Base-by-base conservation (phyloP, 2,113 vertebrate genomes). In the Pygoscelis adeliae region DNA sequence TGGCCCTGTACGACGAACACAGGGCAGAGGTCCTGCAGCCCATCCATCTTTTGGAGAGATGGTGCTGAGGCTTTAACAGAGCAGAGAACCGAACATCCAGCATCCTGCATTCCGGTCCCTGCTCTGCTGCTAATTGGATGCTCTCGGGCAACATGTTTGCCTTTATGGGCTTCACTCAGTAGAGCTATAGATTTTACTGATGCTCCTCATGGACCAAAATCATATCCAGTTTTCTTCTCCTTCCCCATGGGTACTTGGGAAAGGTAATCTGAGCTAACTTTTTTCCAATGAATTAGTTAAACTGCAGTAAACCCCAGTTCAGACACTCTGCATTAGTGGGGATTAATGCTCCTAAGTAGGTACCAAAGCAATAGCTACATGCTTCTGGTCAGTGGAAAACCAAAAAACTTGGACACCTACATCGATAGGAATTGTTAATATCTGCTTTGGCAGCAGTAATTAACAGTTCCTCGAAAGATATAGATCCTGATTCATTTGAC, bases 401-500 rank as follows among this genome's bases (percentile, higher is more conserved):
- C 53, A 70, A 50, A 29, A 4, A 81, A 15, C 19, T 26, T 66
- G 63, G 40, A 66, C 70, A 77, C 11, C 9, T 79, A 9, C 1
- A 0, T 26, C 2, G 3, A 55, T 25, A 72, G 81, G 77, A 89
- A 15, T 10, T 29, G 15, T 91, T 83, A 56, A 89, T 65, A 89
- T 65, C 52, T 83, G 61, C 53, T 84, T 55, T 85, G 74, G 53
- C 47, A 89, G 61, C 73, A 80, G n/a, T 16, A 91, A 92, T 94
- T 81, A 94, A 62, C 36, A 85, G 47, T 90, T 96, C 90, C 85
- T 96, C 59, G 34, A 93, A 92, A 78, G 79, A 84, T 63, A 61
- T 65, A 53, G 71, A 72, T 66, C 47, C 56, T 44, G 30, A 82
- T 91, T 78, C 69, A 77, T 38, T 81, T 47, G 11, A 13, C 7